Base-by-base conservation (phyloP, 2,113 vertebrate species). In the Bujurquina vittata region DNA sequence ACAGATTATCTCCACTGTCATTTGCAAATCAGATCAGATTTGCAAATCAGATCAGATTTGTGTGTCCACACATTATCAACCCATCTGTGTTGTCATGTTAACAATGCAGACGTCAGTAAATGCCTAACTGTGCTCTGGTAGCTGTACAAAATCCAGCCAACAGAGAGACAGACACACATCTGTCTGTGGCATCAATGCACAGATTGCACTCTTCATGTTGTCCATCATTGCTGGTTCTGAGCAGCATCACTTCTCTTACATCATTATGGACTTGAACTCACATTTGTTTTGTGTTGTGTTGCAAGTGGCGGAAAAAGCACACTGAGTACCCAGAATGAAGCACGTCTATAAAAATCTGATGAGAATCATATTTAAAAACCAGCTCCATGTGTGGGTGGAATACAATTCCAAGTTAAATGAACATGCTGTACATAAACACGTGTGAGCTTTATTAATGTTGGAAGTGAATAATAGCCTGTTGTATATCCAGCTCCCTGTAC, bases 381-480 rank as follows among this genome's bases (percentile, higher is more conserved):
- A 54, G 33, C 67, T 72, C 67, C 46, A 72, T 72, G 46, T 52
- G 65, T 72, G 65, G 26, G 0, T 72, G 52, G 49, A 26, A 7
- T 72, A 43, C 52, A n/a, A 72, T 72, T 72, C 49, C 67, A 72
- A 72, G 43, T 54, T 54, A n/a, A 72, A 54, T 33, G 26, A 72
- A n/a, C 26, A 52, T 52, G 31, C 26, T 12, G 17, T 49, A 4
- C 65, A 72, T 18, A 18, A 31, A 52, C 65, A 72, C 12, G 23
- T 52, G 46, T 31, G 17, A 31, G 52, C 54, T n/a, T 55, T 55
- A n/a, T n/a, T 55, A 55, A 55, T 55, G 54, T 10, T 55, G 10
- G 20, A 55, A 10, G 20, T 55, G 54, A 8, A 49, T 7, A 49
- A 5, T 15, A 49, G 2, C 5, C 46, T 49, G 46, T 49, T 17